Base-by-base conservation (phyloP, 1,140 invertebrate genomes). In the Goniozus legneri region DNA sequence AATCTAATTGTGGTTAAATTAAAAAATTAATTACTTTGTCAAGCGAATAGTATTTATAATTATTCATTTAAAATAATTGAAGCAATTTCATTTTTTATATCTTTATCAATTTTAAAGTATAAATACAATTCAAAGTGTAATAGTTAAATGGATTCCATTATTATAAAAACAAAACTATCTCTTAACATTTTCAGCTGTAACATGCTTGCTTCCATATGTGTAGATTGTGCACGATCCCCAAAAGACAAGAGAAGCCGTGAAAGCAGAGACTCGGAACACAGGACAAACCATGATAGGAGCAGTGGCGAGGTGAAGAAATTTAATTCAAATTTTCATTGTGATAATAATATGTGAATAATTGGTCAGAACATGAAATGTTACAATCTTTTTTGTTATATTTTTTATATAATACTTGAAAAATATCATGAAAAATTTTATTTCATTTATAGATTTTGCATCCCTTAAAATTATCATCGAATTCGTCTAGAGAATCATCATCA, bases 241-340 rank as follows among this genome's bases (percentile, higher is more conserved):
- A 88, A 88, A 83, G 88, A 91, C 71, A 89, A 89, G 76, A 81
- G 88, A 67, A 85, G 81, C 75, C 77, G 82, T 31, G 84, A 87
- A 68, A 82, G 85, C 72, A 79, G 84, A 63, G 88, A 90, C 67
- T 83, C 85, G 54, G 88, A 90, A 71, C 86, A 87, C 75, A 84
- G 87, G 69, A 88, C 85, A 75, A 90, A 88, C 76, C 87, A 90
- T 78, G 88, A 90, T 79, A 84, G 88, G 82, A 85, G 81, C 79
- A 84, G 84, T 69, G 76, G 82, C 54, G 85, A 88, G 71, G 84
- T 85, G 74, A 82, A 47, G 60, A 44, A 27, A 24, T 42, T 21
- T 33, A 42, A 27, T 27, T 27, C 24, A 27, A 27, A 12, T 12
- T 27, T 27, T 33, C 3, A 38, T 21, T 43, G 3, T 27, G 39